Conservation (phyloP, 1,140 invertebrate species). For the Araneus ventricosus region DNA sequence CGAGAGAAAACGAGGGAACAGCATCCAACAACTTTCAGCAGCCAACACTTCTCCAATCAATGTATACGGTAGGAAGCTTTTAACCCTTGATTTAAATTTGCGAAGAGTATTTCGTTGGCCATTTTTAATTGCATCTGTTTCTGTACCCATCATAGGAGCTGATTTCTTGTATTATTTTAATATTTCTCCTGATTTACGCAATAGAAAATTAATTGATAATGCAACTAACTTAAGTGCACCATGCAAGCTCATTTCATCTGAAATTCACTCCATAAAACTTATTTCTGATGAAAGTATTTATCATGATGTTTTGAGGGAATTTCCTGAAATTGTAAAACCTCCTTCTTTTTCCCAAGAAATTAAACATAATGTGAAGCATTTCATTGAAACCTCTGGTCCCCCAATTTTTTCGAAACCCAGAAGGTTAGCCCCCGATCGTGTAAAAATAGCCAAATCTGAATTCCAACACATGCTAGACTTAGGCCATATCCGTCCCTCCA, state of each 20-base stretch:
- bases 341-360: neutral
- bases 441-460: too few relatives aligned
- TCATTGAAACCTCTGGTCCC: too few relatives aligned
- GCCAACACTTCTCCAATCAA: too few relatives aligned
- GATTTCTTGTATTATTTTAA: slow-evolving; percentile 48
- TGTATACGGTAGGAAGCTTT: too few relatives aligned
- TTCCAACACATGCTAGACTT: neutral
- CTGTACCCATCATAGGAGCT: slow-evolving; percentile 54
- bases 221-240: too few relatives aligned
- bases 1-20: too few relatives aligned
- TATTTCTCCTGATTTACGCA: neutral
- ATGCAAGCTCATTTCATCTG: neutral
- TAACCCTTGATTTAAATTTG: too few relatives aligned
- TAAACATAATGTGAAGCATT: neutral
- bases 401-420: too few relatives aligned
- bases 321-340: neutral
- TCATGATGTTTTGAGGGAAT: neutral
- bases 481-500: too few relatives aligned
- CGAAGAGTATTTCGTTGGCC: neutral
- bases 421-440: too few relatives aligned
- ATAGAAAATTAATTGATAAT: neutral
- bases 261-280: neutral
- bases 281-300: neutral
- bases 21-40: too few relatives aligned
- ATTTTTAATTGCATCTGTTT: neutral